A percentile compares a stretch with the other conserved stretches of the same genome.
These are phyloP conservation scores for Dasypus novemcinctus DNA, from an alignment of 2,113 vertebrate species.

Conservation along the genomic window DNA sequence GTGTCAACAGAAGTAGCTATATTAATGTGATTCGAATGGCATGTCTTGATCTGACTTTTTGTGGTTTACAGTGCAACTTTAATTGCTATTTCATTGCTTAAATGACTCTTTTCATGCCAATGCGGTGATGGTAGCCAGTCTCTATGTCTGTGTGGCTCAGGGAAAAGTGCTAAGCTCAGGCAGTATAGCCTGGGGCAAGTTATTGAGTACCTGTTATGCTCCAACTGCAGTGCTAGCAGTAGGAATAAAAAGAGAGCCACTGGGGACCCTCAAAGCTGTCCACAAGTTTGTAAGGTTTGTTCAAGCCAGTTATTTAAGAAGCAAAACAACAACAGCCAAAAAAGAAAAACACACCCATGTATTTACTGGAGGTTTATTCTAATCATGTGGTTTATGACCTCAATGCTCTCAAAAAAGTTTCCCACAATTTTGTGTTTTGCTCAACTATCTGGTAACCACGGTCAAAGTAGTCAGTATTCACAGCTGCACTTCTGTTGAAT, in stretches of 20 bases:
- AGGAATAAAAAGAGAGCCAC: not conserved
- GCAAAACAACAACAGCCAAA: not conserved
- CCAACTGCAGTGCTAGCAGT: not conserved
- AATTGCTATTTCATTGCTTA: not conserved
- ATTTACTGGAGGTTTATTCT: not conserved
- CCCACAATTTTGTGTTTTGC: not conserved
- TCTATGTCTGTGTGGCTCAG: not conserved
- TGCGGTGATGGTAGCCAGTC: not conserved
- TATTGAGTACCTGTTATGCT: not conserved
- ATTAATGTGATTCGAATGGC: not conserved
- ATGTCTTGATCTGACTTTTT: not conserved
- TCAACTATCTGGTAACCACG: not conserved
- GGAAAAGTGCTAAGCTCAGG: not conserved
- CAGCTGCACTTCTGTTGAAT: not conserved
- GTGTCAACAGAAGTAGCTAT: not conserved
- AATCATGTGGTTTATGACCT: not conserved
- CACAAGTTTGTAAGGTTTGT: not conserved
- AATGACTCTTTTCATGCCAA: not conserved
- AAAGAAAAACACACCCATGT: not conserved
- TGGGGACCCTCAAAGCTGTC: not conserved
- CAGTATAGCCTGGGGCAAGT: no score
- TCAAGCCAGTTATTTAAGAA: not conserved
- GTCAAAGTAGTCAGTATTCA: not conserved
- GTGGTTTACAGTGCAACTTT: not conserved
- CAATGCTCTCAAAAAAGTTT: not conserved